Conservation (phyloP, 2,888 invertebrate species). For the Sphaerophoria rueppellii region DNA sequence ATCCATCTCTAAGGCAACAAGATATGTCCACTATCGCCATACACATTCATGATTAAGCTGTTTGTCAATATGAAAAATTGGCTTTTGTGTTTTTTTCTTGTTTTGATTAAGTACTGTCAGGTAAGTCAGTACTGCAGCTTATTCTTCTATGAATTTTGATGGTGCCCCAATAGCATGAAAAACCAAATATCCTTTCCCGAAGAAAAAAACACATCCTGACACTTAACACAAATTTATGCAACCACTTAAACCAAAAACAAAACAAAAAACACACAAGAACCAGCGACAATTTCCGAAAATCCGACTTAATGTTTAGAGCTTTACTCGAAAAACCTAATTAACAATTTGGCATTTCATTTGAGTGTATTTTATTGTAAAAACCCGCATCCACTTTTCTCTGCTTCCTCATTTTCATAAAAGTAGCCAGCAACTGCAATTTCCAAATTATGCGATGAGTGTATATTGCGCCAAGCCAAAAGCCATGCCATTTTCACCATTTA, state of each 20-base stretch:
- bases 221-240: constrained; percentile 36
- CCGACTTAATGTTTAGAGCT: constrained; percentile 34
- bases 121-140: too few relatives aligned
- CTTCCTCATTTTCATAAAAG: background rate
- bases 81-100: too few relatives aligned
- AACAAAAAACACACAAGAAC: background rate
- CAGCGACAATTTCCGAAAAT: constrained; percentile 4
- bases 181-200: too few relatives aligned
- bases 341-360: constrained; percentile 33
- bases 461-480: background rate
- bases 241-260: constrained; percentile 14
- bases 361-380: background rate
- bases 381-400: background rate
- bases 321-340: constrained; percentile 21
- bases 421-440: background rate
- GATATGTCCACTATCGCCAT: too few relatives aligned
- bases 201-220: constrained; percentile 23
- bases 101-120: too few relatives aligned
- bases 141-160: too few relatives aligned
- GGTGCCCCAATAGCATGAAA: too few relatives aligned
- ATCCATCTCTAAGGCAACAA: too few relatives aligned
- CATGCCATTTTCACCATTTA: constrained; percentile 17
- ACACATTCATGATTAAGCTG: too few relatives aligned
- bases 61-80: too few relatives aligned
- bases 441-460: background rate